A percentile compares a stretch with the other conserved stretches of the same genome.
phyloP scores from a whole-genome alignment of 2,888 invertebrate genomes.

The Microchrysa polita region DNA sequence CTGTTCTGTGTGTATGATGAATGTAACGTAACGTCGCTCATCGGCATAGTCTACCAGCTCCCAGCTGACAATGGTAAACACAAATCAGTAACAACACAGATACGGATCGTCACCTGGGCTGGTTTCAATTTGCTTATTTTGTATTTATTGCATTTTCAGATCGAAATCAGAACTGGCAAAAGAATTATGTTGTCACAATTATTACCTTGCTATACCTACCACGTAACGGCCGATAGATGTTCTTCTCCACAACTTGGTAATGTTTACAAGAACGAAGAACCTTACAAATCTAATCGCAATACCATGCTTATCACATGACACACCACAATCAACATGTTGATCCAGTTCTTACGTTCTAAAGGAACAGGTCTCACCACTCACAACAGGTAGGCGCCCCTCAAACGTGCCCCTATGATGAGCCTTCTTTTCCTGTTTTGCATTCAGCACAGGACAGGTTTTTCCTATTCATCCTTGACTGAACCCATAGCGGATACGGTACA shows the following conservation, averaged over 20 bases:
- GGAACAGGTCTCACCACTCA: conserved; percentile 12
- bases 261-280: conserved; percentile 12
- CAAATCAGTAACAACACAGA: conserved; percentile 16
- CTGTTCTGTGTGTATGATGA: conserved; percentile 31
- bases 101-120: conserved; percentile 28
- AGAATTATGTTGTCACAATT: conserved; percentile 6
- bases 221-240: background rate
- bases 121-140: background rate
- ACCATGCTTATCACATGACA: conserved; percentile 27
- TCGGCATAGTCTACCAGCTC: background rate
- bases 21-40: background rate
- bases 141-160: background rate
- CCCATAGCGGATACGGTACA: background rate
- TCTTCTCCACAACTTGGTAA: background rate
- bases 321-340: conserved; percentile 16
- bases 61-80: background rate
- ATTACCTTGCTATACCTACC: background rate
- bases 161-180: conserved; percentile 31
- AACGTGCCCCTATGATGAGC: conserved; percentile 32
- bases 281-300: background rate
- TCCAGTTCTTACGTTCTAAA: conserved; percentile 31
- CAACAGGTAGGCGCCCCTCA: conserved; percentile 34
- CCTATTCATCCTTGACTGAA: conserved; percentile 28
- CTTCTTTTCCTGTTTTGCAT: conserved; percentile 43
- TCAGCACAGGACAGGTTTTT: conserved; percentile 13